Conservation (phyloP, 2,888 invertebrate genomes). For the Ditula angustiorana region DNA sequence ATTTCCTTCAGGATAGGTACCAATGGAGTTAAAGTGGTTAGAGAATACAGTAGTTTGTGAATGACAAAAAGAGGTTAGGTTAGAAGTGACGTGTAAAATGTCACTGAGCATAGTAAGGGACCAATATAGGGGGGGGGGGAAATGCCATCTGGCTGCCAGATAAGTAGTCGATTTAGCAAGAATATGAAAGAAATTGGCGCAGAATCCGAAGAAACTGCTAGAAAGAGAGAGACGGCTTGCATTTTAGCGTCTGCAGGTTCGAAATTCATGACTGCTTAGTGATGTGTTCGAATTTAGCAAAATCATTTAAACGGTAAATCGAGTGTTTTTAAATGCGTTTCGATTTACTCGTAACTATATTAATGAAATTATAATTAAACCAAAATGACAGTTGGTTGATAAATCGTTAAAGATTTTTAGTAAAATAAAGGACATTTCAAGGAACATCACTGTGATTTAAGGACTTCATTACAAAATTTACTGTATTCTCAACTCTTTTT, state of each 20-base stretch:
- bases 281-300: not conserved
- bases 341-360: not conserved
- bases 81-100: not conserved
- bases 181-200: conserved; percentile 23
- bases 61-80: not conserved
- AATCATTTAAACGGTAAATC: not conserved
- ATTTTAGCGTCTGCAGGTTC: not conserved
- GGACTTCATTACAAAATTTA: not conserved
- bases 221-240: conserved; percentile 21
- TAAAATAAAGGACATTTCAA: not conserved
- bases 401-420: not conserved
- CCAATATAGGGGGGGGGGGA: no score
- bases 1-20: not conserved
- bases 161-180: conserved; percentile 12
- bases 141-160: not conserved
- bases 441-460: not conserved
- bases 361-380: not conserved
- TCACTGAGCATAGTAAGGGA: not conserved
- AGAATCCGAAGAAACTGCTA: conserved; percentile 31
- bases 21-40: not conserved
- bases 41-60: conserved; percentile 6
- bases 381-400: not conserved
- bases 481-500: not conserved
- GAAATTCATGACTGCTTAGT: not conserved
- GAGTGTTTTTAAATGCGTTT: not conserved